Conservation (phyloP, 1,140 invertebrate genomes). For the Musca domestica region DNA sequence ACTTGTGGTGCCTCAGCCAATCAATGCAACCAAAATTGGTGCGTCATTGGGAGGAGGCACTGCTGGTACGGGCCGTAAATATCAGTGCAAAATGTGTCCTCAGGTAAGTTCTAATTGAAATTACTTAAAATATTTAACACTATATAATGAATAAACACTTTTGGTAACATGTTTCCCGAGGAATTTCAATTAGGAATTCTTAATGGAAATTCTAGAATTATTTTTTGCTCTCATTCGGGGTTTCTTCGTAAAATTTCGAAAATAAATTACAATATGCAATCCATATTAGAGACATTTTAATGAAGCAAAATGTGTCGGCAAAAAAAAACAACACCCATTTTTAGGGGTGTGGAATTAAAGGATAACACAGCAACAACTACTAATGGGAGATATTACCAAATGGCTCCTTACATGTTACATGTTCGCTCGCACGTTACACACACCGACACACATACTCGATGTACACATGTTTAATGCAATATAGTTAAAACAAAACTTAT, state of each 20-base stretch:
- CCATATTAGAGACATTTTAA: neutral
- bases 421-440: too few species aligned
- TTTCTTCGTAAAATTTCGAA: conserved; percentile 6
- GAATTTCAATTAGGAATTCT: neutral
- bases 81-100: conserved; percentile 98
- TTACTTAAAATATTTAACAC: neutral
- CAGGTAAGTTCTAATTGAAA: conserved; percentile 67
- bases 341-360: too few species aligned
- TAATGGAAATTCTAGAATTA: too few species aligned
- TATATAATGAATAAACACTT: neutral
- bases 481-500: neutral
- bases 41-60: conserved; percentile 56
- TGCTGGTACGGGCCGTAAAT: conserved; percentile 67
- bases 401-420: too few species aligned
- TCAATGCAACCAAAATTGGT: conserved; percentile 73
- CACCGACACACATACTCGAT: too few species aligned
- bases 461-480: too few species aligned
- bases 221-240: too few species aligned
- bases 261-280: conserved; percentile 1
- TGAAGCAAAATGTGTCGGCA: neutral
- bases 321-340: too few species aligned
- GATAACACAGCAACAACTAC: too few species aligned
- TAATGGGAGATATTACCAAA: too few species aligned
- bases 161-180: neutral
- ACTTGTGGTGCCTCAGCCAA: conserved; percentile 88